These are phyloP conservation scores for Ectemnius lituratus DNA, from an alignment of 2,888 invertebrate genomes.

Conservation along the genomic window DNA sequence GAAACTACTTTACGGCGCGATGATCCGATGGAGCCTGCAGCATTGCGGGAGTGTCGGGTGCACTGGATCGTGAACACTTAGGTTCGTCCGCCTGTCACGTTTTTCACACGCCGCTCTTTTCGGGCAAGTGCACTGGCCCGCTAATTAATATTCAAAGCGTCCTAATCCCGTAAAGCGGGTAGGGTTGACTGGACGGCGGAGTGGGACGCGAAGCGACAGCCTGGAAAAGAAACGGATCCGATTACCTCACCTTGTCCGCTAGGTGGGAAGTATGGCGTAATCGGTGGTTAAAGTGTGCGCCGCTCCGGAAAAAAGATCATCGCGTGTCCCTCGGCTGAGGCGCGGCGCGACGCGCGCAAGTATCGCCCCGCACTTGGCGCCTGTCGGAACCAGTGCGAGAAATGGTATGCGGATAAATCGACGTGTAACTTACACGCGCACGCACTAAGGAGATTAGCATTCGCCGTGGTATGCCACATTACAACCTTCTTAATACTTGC, in stretches of 20 bases:
- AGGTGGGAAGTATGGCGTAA: slow-evolving; percentile 52
- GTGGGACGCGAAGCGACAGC: slow-evolving; percentile 58
- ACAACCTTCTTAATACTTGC: slow-evolving; percentile 16
- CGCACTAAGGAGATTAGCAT: slow-evolving; percentile 45
- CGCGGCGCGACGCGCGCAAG: slow-evolving; percentile 10
- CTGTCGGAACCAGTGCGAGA: neutral
- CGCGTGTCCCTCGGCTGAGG: no score
- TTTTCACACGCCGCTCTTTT: slow-evolving; percentile 47
- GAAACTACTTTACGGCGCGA: no score
- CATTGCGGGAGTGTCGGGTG: no score
- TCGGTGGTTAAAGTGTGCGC: slow-evolving; percentile 34
- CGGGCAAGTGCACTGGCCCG: slow-evolving; percentile 33
- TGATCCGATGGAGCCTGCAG: no score
- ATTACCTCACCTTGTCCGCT: slow-evolving; percentile 52
- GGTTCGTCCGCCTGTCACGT: slow-evolving; percentile 7
- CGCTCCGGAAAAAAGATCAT: no score
- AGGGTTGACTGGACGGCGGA: slow-evolving; percentile 42
- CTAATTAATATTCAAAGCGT: slow-evolving; percentile 67
- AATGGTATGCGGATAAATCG: slow-evolving; percentile 42
- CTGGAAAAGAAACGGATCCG: slow-evolving; percentile 58
- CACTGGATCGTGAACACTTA: no score
- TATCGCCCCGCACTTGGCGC: neutral
- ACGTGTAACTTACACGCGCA: slow-evolving; percentile 35
- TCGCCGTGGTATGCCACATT: slow-evolving; percentile 39
- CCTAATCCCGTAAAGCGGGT: slow-evolving; percentile 54